Conservation (phyloP, 2,113 vertebrate species). For the Pungitius pungitius region DNA sequence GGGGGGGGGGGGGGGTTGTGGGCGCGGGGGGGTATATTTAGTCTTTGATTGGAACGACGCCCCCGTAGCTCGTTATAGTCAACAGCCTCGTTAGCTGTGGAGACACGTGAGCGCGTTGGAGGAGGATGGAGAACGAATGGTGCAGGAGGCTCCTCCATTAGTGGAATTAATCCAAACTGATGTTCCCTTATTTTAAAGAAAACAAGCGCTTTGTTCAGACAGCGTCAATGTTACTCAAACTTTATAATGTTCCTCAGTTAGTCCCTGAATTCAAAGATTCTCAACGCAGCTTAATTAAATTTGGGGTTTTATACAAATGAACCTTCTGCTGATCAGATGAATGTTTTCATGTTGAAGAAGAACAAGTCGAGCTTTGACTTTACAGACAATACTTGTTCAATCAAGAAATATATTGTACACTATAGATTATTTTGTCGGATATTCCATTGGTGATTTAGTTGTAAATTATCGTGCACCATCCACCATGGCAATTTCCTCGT, state of each 20-base stretch:
- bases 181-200: not conserved
- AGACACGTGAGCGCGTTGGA: conserved; percentile 1
- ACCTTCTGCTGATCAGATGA: no score
- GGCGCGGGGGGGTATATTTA: no score
- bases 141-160: no score
- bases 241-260: not conserved
- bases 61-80: conserved; percentile 22
- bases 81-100: conserved; percentile 7
- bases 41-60: conserved; percentile 28
- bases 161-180: not conserved
- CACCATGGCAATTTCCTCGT: no score
- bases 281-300: not conserved
- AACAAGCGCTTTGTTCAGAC: not conserved
- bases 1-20: no score
- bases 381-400: not conserved
- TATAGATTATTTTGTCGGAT: no score
- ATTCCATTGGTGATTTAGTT: no score
- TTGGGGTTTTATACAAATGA: no score
- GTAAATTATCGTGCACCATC: no score
- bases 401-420: no score
- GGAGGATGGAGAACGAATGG: not conserved
- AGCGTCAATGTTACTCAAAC: not conserved
- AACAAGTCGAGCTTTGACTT: not conserved
- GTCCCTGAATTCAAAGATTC: not conserved
- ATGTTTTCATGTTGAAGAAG: no score